phyloP scores from a whole-genome alignment of 2,113 vertebrate genomes.

The Tretioscincus oriximinensis region DNA sequence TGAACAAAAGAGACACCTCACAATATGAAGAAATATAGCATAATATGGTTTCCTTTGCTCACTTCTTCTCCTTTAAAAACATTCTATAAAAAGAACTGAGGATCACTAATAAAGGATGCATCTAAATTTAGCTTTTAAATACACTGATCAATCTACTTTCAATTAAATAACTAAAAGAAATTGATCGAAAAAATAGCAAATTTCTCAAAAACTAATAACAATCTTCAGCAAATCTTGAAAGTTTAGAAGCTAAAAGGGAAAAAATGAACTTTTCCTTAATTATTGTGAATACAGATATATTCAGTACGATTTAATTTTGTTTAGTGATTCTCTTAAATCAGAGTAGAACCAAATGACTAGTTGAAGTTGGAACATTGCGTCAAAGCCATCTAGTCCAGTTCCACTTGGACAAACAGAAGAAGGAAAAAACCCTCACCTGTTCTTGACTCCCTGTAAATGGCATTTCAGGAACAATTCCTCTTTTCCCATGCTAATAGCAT shows the following conservation, averaged over 20 bases:
- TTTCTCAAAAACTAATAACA: slow-evolving; percentile 36
- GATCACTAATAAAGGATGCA: slow-evolving; percentile 2
- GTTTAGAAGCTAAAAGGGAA: background rate
- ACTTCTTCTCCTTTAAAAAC: slow-evolving; percentile 11
- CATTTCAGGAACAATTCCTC: no score
- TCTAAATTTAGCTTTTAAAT: slow-evolving; percentile 9
- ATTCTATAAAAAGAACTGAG: slow-evolving; percentile 32
- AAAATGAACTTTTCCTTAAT: slow-evolving; percentile 1
- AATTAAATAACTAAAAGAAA: background rate
- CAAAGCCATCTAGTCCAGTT: no score
- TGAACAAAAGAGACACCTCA: background rate
- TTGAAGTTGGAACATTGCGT: no score
- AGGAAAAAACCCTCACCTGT: no score
- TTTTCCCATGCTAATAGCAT: no score
- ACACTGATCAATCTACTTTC: background rate
- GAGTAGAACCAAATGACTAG: no score
- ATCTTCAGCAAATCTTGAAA: slow-evolving; percentile 9
- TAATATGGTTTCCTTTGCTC: background rate
- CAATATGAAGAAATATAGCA: slow-evolving; percentile 6
- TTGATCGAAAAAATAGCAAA: background rate
- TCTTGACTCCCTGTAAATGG: no score
- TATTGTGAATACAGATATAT: rapidly evolving
- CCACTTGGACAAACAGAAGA: no score
- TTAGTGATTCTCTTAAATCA: no score
- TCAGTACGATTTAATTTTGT: background rate